phyloP scores from a whole-genome alignment of 2,888 invertebrate species.

The Cephus runcator region DNA sequence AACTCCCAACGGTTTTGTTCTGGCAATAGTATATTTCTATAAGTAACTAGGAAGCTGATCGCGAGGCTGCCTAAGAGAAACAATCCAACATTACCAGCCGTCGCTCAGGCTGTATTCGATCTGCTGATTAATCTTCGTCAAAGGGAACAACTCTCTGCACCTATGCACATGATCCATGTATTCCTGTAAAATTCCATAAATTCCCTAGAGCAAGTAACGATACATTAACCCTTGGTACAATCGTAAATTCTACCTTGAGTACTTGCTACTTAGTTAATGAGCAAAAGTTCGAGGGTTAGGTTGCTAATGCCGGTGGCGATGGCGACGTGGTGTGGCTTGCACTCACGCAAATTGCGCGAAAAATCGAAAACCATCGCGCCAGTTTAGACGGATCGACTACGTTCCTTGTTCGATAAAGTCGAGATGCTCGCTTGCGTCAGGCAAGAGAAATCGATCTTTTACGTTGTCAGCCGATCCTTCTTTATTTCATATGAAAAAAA shows the following conservation, averaged over 20 bases:
- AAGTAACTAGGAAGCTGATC: neutral
- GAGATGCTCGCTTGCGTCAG: neutral
- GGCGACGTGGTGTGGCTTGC: slow-evolving; percentile 18
- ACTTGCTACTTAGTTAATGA: slow-evolving; percentile 50
- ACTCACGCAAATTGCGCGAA: slow-evolving; percentile 44
- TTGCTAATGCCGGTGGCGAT: slow-evolving; percentile 9
- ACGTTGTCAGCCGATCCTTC: neutral
- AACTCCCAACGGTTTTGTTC: neutral
- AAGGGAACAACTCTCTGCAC: neutral
- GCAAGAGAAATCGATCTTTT: neutral
- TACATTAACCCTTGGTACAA: slow-evolving; percentile 25
- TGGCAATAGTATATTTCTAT: neutral
- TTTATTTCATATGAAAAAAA: neutral
- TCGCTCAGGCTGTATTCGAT: neutral
- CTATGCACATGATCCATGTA: neutral
- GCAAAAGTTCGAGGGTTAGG: slow-evolving; percentile 36
- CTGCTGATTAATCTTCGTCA: neutral
- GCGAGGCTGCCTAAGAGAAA: neutral
- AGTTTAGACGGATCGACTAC: neutral
- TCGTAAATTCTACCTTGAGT: slow-evolving; percentile 41
- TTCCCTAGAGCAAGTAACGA: neutral
- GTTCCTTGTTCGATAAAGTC: neutral
- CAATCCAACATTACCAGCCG: neutral
- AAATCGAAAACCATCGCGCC: slow-evolving; percentile 23
- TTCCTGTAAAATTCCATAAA: neutral